Conservation (phyloP, 2,888 invertebrate species). For the Theretra japonica region DNA sequence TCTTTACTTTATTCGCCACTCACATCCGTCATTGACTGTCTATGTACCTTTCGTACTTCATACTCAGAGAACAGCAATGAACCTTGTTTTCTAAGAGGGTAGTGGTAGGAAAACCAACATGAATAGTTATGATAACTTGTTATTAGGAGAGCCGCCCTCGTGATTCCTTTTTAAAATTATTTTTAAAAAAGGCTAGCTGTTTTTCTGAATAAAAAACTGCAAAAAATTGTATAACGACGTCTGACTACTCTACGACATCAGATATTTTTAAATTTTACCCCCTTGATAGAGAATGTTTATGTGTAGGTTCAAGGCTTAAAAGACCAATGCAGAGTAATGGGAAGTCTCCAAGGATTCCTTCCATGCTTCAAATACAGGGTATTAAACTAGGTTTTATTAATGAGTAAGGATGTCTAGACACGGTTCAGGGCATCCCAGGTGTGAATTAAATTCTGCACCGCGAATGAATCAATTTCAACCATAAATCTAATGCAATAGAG, state of each 20-base stretch:
- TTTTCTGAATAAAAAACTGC: too few species aligned
- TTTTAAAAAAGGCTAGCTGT: too few species aligned
- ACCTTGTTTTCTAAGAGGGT: too few species aligned
- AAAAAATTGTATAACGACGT: too few species aligned
- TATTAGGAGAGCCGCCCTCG: too few species aligned
- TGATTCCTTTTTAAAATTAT: too few species aligned
- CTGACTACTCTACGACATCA: background rate
- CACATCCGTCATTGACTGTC: too few species aligned
- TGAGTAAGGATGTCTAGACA: constrained; percentile 77
- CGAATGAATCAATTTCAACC: constrained; percentile 1
- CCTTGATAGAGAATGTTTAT: background rate
- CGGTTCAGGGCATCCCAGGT: constrained; percentile 32
- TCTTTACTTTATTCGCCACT: too few species aligned
- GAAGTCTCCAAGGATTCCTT: constrained; percentile 45
- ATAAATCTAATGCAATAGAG: background rate
- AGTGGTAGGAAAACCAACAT: too few species aligned
- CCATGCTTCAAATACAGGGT: constrained; percentile 48
- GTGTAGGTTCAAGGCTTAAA: background rate
- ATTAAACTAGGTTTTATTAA: constrained; percentile 70
- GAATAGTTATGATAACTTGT: too few species aligned
- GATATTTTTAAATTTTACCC: background rate
- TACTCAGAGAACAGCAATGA: too few species aligned
- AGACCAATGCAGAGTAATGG: constrained; percentile 2
- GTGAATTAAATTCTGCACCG: constrained; percentile 21
- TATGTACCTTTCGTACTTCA: too few species aligned